These are phyloP conservation scores for Fistularia commersonii DNA, from an alignment of 2,797 vertebrate species.

Conservation along the genomic window DNA sequence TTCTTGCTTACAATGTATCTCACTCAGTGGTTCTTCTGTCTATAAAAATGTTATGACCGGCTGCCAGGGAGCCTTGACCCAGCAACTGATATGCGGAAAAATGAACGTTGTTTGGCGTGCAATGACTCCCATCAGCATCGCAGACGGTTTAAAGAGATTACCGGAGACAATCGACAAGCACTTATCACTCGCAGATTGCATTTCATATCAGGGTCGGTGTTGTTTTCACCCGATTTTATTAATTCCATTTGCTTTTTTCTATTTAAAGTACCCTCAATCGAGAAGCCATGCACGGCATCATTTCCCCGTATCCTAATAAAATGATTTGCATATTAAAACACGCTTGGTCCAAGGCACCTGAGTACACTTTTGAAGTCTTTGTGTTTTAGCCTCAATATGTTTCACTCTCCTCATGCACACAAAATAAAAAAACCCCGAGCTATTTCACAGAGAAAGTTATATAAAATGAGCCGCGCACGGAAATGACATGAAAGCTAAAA, in stretches of 20 bases:
- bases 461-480: conserved; percentile 33
- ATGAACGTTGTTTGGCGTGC: no score
- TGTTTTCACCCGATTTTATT: conserved; percentile 32
- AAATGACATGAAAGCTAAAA: conserved; percentile 62
- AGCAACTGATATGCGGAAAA: background rate
- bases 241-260: conserved; percentile 9
- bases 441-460: conserved; percentile 34
- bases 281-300: conserved; percentile 13
- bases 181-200: conserved; percentile 10
- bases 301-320: conserved; percentile 10
- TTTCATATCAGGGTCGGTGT: conserved; percentile 18
- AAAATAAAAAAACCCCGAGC: conserved; percentile 12
- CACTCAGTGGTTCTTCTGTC: no score
- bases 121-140: background rate
- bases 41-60: conserved; percentile 47
- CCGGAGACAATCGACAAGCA: background rate
- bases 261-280: conserved; percentile 38
- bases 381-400: conserved; percentile 10
- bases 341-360: background rate
- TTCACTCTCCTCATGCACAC: conserved; percentile 22
- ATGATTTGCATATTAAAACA: background rate
- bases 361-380: conserved; percentile 15
- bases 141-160: conserved; percentile 11
- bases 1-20: no score
- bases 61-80: conserved; percentile 5